Conservation (phyloP, 2,113 vertebrate genomes). For the Oxyruncus cristatus region DNA sequence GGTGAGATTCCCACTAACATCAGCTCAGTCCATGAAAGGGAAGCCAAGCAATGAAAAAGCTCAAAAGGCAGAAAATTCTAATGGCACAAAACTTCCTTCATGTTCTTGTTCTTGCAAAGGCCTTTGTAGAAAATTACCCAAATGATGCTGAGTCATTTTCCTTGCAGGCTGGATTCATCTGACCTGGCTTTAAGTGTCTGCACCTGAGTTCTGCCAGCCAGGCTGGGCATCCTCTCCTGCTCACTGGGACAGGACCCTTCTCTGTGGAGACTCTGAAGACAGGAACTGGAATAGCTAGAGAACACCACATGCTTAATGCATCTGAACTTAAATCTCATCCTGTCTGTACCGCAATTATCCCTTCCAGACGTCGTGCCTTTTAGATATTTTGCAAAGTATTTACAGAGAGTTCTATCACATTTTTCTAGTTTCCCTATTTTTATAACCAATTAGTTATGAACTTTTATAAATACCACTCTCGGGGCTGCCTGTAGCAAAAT, state of each 20-base stretch:
- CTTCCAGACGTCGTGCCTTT: not conserved
- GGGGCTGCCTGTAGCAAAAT: not conserved
- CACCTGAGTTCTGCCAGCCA: not conserved
- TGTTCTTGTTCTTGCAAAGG: not conserved
- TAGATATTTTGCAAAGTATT: not conserved
- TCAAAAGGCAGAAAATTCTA: not conserved
- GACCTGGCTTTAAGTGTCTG: not conserved
- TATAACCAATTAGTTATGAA: not conserved
- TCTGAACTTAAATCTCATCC: not conserved
- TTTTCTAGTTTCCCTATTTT: not conserved
- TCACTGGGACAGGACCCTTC: not conserved
- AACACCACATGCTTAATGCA: too few relatives aligned
- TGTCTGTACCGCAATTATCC: not conserved
- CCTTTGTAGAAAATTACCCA: not conserved
- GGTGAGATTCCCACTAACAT: not conserved
- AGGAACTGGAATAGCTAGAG: not conserved
- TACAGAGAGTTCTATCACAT: not conserved
- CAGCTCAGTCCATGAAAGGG: not conserved
- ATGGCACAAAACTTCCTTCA: not conserved
- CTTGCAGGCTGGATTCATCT: not conserved
- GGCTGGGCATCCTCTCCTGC: not conserved
- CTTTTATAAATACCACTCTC: not conserved
- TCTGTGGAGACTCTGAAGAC: accelerated
- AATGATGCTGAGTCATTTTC: not conserved
- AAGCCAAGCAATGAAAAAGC: not conserved